These are phyloP conservation scores for Corella eumyota DNA, from an alignment of 23 tunicate species.

Conservation along the genomic window DNA sequence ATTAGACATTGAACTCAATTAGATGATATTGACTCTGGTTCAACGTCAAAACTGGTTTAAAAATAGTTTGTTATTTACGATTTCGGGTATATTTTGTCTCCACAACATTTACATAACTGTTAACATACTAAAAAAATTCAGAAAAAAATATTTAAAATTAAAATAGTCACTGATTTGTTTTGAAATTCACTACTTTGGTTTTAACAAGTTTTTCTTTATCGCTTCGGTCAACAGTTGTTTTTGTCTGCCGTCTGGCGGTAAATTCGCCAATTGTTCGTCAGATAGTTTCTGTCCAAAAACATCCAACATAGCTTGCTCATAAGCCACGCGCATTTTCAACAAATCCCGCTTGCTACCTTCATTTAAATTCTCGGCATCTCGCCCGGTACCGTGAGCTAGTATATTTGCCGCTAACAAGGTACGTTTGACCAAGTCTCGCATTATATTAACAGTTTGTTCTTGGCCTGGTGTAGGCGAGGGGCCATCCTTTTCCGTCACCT, in stretches of 20 bases:
- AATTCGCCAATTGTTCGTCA: conserved; percentile 31
- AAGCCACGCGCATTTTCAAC: conserved; percentile 10
- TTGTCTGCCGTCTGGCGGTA: too few species aligned
- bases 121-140: too few species aligned
- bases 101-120: too few species aligned
- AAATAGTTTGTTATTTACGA: too few species aligned
- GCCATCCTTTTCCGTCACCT: not conserved
- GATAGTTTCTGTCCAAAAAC: conserved; percentile 10
- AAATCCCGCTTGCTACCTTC: conserved; percentile 11
- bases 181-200: too few species aligned
- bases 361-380: conserved; percentile 10
- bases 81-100: too few species aligned
- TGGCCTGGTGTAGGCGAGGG: not conserved
- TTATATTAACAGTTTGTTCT: conserved; percentile 4
- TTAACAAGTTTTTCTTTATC: conserved; percentile 7
- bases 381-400: conserved; percentile 28
- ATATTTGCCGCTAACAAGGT: conserved; percentile 6
- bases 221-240: conserved; percentile 30
- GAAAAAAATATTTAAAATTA: too few species aligned
- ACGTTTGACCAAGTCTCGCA: conserved; percentile 10
- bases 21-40: too few species aligned
- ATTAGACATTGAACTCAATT: too few species aligned
- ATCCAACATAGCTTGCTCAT: conserved; percentile 28
- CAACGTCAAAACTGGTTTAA: too few species aligned
- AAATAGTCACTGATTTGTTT: too few species aligned